Evolutionary conservation across 2,797 vertebrate species (phyloP).

Genomic region (Pseudocheirus occidentalis): DNA sequence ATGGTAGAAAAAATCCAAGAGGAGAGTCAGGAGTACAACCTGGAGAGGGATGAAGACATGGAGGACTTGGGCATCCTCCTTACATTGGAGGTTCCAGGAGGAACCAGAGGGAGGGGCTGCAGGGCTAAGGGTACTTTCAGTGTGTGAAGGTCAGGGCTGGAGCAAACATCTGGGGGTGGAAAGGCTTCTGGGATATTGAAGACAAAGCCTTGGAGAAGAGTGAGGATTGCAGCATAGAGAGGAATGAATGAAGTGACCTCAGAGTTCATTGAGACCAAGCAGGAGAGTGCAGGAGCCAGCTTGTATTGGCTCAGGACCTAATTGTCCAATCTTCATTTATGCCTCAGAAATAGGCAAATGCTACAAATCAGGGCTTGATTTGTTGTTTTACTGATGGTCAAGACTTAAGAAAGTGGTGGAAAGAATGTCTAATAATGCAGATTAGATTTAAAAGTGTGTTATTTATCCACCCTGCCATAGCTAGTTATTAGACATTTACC

Average conservation of each 20-base stretch:
- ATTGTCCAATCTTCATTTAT: not conserved
- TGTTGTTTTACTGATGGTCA: not conserved
- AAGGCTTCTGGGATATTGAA: not conserved
- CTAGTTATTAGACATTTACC: not conserved
- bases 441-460: not conserved
- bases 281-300: not conserved
- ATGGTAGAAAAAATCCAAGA: not conserved
- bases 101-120: not conserved
- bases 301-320: not conserved
- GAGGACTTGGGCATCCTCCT: not conserved
- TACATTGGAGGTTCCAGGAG: not conserved
- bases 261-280: not conserved
- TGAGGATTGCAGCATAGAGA: not conserved
- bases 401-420: not conserved
- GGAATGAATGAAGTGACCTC: not conserved
- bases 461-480: not conserved
- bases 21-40: not conserved
- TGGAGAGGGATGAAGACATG: not conserved
- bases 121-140: not conserved
- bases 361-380: not conserved
- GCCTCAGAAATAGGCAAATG: not conserved
- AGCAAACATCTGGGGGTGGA: not conserved
- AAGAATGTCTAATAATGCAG: not conserved
- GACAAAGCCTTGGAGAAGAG: not conserved
- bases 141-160: not conserved